A percentile compares a stretch with the other conserved stretches of the same genome.
These are phyloP conservation scores for Xiphophorus maculatus DNA, from an alignment of 2,113 vertebrate genomes.

Conservation along the genomic window DNA sequence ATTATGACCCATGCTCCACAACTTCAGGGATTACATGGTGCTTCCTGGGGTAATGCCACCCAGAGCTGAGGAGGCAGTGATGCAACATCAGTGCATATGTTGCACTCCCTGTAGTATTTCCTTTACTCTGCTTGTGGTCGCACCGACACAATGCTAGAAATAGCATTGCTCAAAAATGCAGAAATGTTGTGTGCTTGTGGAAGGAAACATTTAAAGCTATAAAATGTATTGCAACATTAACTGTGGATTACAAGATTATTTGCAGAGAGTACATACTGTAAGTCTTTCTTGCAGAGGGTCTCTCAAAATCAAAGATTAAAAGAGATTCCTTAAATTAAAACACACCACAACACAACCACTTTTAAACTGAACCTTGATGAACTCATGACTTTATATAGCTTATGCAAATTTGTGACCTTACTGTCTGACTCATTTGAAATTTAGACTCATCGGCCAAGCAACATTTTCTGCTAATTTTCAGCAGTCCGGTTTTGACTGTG, in stretches of 20 bases:
- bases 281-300: too few species aligned
- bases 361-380: too few species aligned
- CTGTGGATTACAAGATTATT: not conserved
- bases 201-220: not conserved
- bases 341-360: too few species aligned
- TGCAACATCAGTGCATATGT: not conserved
- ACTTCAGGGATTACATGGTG: slow-evolving; percentile 48
- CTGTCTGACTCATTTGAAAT: too few species aligned
- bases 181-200: not conserved
- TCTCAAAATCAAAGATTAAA: too few species aligned
- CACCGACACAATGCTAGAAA: not conserved
- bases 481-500: too few species aligned
- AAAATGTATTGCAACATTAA: not conserved
- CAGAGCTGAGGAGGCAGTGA: not conserved
- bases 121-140: not conserved
- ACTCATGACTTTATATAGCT: too few species aligned
- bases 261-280: not conserved
- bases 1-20: slow-evolving; percentile 45
- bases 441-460: too few species aligned
- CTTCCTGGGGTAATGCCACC: slow-evolving; percentile 9
- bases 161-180: not conserved
- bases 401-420: too few species aligned
- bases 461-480: too few species aligned
- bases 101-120: not conserved
- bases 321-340: too few species aligned